phyloP scores from a whole-genome alignment of 2,888 invertebrate species.

The Rhimphoctona megacephalus region DNA sequence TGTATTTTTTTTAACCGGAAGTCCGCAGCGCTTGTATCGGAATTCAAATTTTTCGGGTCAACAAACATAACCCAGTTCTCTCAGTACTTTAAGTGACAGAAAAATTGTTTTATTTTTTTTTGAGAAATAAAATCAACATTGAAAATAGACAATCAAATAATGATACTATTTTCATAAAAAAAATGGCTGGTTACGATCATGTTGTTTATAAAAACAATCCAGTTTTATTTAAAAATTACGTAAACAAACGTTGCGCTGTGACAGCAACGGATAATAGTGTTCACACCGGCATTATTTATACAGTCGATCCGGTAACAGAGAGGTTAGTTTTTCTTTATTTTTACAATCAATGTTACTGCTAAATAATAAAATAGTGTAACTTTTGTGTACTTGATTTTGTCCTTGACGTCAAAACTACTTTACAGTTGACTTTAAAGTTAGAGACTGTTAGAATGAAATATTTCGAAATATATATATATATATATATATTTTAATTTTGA shows the following conservation, averaged over 20 bases:
- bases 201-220: slow-evolving; percentile 81
- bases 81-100: neutral
- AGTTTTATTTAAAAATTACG: slow-evolving; percentile 78
- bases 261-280: slow-evolving; percentile 75
- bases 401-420: neutral
- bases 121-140: neutral
- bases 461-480: neutral
- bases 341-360: neutral
- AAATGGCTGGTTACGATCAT: slow-evolving; percentile 71
- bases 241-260: slow-evolving; percentile 79
- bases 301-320: slow-evolving; percentile 83
- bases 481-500: neutral
- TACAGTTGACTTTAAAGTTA: neutral
- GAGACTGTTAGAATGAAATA: neutral
- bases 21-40: neutral
- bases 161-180: neutral
- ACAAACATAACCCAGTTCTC: slow-evolving; percentile 8
- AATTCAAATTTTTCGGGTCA: neutral
- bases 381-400: neutral
- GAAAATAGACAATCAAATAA: neutral
- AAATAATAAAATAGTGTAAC: neutral
- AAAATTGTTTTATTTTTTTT: neutral
- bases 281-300: slow-evolving; percentile 80
- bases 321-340: slow-evolving; percentile 77
- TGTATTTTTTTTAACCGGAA: neutral